phyloP scores from a whole-genome alignment of 2,888 invertebrate genomes.

The Archips crataeganus region DNA sequence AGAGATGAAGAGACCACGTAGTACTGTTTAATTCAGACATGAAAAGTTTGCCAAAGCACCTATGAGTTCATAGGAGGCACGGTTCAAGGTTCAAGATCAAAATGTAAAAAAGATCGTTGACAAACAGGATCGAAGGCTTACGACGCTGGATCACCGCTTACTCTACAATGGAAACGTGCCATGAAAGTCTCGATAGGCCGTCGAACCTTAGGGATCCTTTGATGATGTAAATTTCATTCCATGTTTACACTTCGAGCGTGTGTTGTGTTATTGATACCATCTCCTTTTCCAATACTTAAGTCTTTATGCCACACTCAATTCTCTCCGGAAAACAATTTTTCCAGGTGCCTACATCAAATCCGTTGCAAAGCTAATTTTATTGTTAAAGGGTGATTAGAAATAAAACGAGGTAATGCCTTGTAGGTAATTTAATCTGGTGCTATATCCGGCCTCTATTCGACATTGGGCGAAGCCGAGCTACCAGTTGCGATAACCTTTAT shows the following conservation, averaged over 20 bases:
- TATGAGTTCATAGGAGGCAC: background rate
- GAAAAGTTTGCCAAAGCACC: background rate
- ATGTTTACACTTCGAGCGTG: conserved; percentile 43
- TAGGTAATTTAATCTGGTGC: background rate
- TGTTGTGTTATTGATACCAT: conserved; percentile 36
- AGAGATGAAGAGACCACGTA: no score
- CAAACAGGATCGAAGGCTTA: conserved; percentile 5
- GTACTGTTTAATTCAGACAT: no score
- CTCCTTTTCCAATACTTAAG: conserved; percentile 35
- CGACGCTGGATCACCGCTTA: background rate
- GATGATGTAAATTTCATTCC: conserved; percentile 50
- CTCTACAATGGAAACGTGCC: conserved; percentile 28
- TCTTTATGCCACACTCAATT: conserved; percentile 14
- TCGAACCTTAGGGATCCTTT: conserved; percentile 50
- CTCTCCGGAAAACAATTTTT: background rate
- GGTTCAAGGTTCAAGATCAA: background rate
- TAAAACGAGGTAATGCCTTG: background rate
- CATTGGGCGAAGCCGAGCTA: background rate
- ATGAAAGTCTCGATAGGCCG: conserved; percentile 49
- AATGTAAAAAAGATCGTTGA: background rate
- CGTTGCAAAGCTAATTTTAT: background rate
- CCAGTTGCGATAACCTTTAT: background rate
- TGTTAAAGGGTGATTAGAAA: background rate
- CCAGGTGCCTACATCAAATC: background rate
- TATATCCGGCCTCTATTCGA: background rate